phyloP scores from a whole-genome alignment of 1,140 invertebrate species.

The Lithobius niger region DNA sequence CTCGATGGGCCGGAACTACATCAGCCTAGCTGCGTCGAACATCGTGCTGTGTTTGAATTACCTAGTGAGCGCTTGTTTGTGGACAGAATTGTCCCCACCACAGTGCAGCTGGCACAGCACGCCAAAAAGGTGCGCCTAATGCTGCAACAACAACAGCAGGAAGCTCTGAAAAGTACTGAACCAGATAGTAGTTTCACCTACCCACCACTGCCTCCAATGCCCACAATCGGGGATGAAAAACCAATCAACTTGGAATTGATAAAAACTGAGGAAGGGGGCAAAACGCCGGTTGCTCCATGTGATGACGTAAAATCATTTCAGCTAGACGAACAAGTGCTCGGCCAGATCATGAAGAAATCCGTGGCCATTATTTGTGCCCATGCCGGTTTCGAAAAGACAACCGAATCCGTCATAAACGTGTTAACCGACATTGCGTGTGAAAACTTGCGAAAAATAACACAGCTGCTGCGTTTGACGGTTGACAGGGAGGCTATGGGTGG shows the following conservation, averaged over 20 bases:
- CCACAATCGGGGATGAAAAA: neutral
- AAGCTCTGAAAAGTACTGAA: neutral
- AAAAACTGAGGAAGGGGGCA: no score
- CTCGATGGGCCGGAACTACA: constrained; percentile 28
- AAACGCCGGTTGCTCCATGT: no score
- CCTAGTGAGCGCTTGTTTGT: neutral
- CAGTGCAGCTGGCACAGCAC: constrained; percentile 1
- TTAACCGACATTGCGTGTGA: constrained; percentile 40
- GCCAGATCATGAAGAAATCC: constrained; percentile 23
- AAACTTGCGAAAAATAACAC: constrained; percentile 38
- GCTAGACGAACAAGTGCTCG: constrained; percentile 21
- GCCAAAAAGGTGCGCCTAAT: neutral
- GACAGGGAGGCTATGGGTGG: constrained; percentile 33
- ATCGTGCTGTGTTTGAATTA: neutral
- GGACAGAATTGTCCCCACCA: neutral
- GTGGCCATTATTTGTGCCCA: constrained; percentile 28
- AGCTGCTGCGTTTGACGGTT: constrained; percentile 36
- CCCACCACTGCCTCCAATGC: neutral
- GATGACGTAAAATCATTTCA: no score
- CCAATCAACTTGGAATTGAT: no score
- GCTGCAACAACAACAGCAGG: neutral
- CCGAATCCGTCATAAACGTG: constrained; percentile 39
- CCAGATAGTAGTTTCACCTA: neutral
- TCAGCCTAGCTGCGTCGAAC: constrained; percentile 19
- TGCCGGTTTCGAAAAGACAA: constrained; percentile 29